Evolutionary conservation across 1,140 invertebrate species (phyloP).

Genomic region (Brachionus paranguensis): DNA sequence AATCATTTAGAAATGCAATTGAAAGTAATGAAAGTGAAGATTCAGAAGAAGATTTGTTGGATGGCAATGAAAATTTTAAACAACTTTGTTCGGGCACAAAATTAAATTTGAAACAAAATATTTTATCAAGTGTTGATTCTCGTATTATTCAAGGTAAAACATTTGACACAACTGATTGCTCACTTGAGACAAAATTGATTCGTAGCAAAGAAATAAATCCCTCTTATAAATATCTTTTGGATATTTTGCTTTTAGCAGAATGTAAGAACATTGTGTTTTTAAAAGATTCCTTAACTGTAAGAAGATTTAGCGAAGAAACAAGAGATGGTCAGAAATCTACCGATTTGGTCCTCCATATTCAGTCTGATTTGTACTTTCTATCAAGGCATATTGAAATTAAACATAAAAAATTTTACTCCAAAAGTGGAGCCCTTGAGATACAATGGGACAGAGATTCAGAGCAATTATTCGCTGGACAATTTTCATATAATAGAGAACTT

Average conservation of each 20-base stretch:
- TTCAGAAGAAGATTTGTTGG: neutral
- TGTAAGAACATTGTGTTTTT: neutral
- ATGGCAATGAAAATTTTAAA: neutral
- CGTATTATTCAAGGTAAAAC: neutral
- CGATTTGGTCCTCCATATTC: neutral
- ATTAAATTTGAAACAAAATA: slow-evolving; percentile 7
- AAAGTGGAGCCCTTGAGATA: neutral
- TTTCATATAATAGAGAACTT: neutral
- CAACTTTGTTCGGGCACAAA: neutral
- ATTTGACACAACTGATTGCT: neutral
- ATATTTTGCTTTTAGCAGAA: neutral
- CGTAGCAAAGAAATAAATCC: neutral
- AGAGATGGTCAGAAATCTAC: neutral
- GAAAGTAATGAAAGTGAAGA: neutral
- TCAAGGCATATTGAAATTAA: neutral
- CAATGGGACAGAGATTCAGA: neutral
- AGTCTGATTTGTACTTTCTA: neutral
- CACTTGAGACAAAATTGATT: neutral
- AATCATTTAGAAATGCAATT: neutral
- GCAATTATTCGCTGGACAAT: neutral
- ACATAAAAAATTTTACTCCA: neutral
- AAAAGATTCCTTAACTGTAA: neutral
- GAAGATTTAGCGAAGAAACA: neutral
- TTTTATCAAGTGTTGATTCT: neutral
- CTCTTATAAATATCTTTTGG: neutral